These are phyloP conservation scores for Bovichtus diacanthus DNA, from an alignment of 2,797 vertebrate genomes.

Conservation along the genomic window DNA sequence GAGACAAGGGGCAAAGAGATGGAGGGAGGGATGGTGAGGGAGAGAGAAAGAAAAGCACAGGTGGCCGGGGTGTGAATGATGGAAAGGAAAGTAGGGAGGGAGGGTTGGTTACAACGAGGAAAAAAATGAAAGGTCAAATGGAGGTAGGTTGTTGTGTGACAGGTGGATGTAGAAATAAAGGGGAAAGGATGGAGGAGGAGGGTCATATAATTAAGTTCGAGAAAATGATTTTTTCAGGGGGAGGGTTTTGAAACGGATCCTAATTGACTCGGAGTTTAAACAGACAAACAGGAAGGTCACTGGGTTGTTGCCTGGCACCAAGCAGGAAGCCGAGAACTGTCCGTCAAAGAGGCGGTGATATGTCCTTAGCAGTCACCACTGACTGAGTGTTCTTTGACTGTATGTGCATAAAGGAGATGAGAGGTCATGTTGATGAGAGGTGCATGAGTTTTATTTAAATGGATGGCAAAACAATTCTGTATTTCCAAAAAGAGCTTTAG, in stretches of 20 bases:
- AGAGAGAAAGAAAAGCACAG: constrained; percentile 18
- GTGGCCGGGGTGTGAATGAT: constrained; percentile 46
- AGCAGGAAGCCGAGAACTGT: constrained; percentile 40
- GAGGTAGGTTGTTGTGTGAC: constrained; percentile 23
- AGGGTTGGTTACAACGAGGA: constrained; percentile 38
- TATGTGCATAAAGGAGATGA: background rate
- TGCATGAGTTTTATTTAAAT: background rate
- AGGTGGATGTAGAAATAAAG: constrained; percentile 23
- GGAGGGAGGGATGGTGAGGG: constrained; percentile 34
- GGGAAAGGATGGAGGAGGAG: background rate
- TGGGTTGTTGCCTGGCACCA: constrained; percentile 11
- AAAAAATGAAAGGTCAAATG: constrained; percentile 61
- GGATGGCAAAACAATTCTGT: background rate
- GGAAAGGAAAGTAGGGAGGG: constrained; percentile 32
- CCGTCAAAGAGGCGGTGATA: constrained; percentile 16
- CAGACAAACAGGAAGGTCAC: constrained; percentile 44
- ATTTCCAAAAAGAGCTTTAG: background rate
- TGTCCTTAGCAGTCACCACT: constrained; percentile 8
- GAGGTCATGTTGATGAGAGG: background rate
- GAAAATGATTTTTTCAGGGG: background rate
- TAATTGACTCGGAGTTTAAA: constrained; percentile 33
- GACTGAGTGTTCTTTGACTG: background rate
- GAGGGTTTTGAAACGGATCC: background rate
- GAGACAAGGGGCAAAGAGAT: constrained; percentile 54
- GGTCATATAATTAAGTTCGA: background rate